Conservation (phyloP, 1,140 invertebrate genomes). For the Chlorops oryzae region DNA sequence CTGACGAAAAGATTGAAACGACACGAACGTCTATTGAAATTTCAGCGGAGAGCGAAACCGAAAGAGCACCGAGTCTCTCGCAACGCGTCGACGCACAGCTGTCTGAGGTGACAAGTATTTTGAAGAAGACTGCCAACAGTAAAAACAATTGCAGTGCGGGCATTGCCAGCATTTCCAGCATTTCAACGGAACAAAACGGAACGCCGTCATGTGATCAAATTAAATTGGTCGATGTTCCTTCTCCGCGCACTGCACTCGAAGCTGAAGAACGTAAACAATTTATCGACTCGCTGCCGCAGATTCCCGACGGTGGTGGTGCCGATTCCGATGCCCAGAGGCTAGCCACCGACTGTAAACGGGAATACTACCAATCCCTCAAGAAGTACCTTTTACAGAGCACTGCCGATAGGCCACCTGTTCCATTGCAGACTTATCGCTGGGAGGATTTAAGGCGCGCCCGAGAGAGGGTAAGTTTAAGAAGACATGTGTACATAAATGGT, state of each 20-base stretch:
- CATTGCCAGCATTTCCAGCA: no score
- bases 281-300: constrained; percentile 40
- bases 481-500: no score
- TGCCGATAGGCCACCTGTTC: constrained; percentile 54
- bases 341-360: constrained; percentile 43
- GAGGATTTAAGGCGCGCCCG: constrained; percentile 59
- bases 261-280: constrained; percentile 37
- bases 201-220: constrained; percentile 8
- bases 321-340: constrained; percentile 35
- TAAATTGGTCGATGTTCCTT: constrained; percentile 38
- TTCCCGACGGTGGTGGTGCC: constrained; percentile 15
- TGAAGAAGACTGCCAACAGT: constrained; percentile 33
- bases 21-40: no score
- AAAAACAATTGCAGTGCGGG: no score
- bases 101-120: constrained; percentile 40
- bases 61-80: constrained; percentile 9
- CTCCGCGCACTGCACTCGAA: constrained; percentile 34
- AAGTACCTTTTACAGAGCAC: constrained; percentile 37
- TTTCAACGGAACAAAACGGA: no score
- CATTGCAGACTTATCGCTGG: constrained; percentile 65
- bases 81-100: constrained; percentile 38
- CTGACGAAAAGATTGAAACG: no score
- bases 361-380: constrained; percentile 45
- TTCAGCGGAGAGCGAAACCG: constrained; percentile 23
- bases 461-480: constrained; percentile 34